Conservation (phyloP, 2,797 vertebrate species). For the Syndactyla subalaris region DNA sequence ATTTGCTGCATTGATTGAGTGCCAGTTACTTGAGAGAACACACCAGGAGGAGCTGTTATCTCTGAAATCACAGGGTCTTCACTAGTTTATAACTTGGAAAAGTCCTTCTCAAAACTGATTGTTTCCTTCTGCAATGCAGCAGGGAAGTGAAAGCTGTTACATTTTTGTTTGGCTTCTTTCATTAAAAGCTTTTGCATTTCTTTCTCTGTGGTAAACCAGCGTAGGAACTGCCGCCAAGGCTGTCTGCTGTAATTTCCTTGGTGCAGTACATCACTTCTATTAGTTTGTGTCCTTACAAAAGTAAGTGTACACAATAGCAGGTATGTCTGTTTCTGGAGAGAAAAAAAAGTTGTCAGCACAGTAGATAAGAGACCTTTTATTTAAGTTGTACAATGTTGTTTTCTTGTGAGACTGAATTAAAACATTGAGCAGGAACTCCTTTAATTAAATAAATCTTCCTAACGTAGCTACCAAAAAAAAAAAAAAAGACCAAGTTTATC, state of each 20-base stretch:
- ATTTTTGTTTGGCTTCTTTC: background rate
- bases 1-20: background rate
- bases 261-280: background rate
- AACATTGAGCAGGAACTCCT: background rate
- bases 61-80: background rate
- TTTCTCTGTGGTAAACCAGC: background rate
- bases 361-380: background rate
- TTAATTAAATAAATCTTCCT: background rate
- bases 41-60: background rate
- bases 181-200: background rate
- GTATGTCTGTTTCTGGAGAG: background rate
- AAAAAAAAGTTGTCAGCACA: background rate
- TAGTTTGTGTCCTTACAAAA: conserved; percentile 2
- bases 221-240: background rate
- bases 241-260: background rate
- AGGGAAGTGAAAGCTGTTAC: background rate
- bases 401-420: background rate
- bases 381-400: background rate
- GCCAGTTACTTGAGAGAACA: background rate
- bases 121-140: background rate
- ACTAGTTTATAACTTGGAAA: background rate
- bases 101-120: background rate
- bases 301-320: background rate
- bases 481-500: background rate
- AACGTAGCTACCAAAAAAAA: background rate